Evolutionary conservation across 2,113 vertebrate species (phyloP).

Genomic region (Cynoglossus semilaevis): DNA sequence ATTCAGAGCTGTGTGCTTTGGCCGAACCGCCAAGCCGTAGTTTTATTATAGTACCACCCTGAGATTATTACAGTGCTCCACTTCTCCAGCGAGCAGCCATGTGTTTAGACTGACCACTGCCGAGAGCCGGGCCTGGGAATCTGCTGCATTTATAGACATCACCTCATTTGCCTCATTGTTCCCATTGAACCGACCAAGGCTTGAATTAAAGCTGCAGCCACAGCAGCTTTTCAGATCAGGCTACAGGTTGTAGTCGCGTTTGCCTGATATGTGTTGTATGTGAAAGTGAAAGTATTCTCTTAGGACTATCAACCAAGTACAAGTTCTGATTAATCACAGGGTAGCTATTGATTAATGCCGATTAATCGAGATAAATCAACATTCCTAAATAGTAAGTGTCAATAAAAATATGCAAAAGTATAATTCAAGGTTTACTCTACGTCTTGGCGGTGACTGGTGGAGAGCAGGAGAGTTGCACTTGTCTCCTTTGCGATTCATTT

Average conservation of each 20-base stretch:
- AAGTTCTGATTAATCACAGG: no score
- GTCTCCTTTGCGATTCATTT: no score
- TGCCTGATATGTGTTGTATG: not conserved
- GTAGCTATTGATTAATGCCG: no score
- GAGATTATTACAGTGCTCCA: slow-evolving; percentile 48
- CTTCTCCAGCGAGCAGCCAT: slow-evolving; percentile 35
- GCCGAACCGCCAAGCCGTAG: slow-evolving; percentile 18
- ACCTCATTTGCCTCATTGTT: slow-evolving; percentile 20
- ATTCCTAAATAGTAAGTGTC: no score
- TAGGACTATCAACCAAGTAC: no score
- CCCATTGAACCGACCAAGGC: slow-evolving; percentile 8
- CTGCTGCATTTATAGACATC: slow-evolving; percentile 33
- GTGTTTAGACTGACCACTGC: slow-evolving; percentile 51
- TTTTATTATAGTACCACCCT: slow-evolving; percentile 37
- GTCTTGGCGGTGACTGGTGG: no score
- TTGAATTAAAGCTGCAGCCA: slow-evolving; percentile 17
- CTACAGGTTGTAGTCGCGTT: not conserved
- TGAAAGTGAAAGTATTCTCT: no score
- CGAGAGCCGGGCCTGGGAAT: slow-evolving; percentile 8
- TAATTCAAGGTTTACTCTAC: no score
- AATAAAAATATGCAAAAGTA: no score
- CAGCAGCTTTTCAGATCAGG: slow-evolving; percentile 18
- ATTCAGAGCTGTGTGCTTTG: slow-evolving; percentile 24
- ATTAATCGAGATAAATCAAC: no score
- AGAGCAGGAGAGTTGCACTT: no score